Conservation (phyloP, 2,113 vertebrate genomes). For the Planiliza haematocheilus region DNA sequence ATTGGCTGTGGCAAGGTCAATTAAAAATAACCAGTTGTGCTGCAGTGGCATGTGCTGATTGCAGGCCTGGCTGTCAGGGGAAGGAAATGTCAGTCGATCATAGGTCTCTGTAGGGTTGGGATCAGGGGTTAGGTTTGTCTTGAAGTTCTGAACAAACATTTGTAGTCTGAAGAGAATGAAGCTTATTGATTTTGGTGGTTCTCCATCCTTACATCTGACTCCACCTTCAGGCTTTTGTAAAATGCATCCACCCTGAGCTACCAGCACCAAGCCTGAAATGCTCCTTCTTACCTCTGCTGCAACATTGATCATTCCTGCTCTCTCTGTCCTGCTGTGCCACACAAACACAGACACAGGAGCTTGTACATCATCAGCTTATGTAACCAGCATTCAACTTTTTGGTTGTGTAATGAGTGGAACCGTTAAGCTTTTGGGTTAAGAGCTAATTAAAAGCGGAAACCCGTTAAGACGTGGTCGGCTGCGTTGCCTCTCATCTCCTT, state of each 20-base stretch:
- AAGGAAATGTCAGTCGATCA: too few relatives aligned
- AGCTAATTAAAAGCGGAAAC: too few relatives aligned
- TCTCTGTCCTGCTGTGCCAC: conserved; percentile 16
- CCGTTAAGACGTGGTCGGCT: too few relatives aligned
- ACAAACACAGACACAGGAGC: conserved; percentile 9
- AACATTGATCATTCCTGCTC: conserved; percentile 12
- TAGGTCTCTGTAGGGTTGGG: too few relatives aligned
- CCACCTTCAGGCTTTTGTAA: too few relatives aligned
- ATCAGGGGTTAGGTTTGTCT: too few relatives aligned
- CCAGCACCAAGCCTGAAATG: background rate
- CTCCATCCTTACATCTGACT: too few relatives aligned
- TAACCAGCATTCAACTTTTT: conserved; percentile 26
- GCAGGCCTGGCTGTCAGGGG: background rate
- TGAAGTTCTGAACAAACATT: too few relatives aligned
- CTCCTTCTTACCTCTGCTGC: conserved; percentile 5
- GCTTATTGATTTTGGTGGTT: too few relatives aligned
- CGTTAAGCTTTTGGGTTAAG: conserved; percentile 44
- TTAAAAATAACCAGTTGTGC: background rate
- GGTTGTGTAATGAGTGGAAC: conserved; percentile 34
- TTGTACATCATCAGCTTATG: conserved; percentile 29
- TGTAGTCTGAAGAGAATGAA: too few relatives aligned
- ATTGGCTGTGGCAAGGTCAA: background rate
- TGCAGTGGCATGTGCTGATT: background rate
- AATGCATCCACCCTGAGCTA: conserved; percentile 2
- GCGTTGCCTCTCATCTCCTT: conserved; percentile 13